Conservation (phyloP, 2,797 vertebrate genomes). For the Zenarchopterus dispar region DNA sequence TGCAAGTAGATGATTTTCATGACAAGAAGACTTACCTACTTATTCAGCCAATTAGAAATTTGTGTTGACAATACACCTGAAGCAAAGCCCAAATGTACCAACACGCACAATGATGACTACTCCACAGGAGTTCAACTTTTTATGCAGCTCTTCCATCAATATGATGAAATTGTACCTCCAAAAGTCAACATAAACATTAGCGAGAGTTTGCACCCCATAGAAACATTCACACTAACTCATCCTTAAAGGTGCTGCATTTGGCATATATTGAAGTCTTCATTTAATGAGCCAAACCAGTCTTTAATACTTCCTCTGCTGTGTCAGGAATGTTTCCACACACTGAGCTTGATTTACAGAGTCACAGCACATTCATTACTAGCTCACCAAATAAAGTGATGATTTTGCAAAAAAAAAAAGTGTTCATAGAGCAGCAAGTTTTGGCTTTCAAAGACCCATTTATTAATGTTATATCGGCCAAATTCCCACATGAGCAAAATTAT, state of each 20-base stretch:
- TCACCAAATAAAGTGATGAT: slow-evolving; percentile 30
- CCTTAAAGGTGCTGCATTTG: slow-evolving; percentile 57
- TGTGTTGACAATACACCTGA: slow-evolving; percentile 2
- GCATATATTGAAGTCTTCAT: slow-evolving; percentile 60
- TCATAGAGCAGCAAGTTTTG: not conserved
- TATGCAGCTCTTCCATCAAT: too few species aligned
- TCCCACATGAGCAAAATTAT: too few species aligned
- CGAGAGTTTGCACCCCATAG: slow-evolving; percentile 21
- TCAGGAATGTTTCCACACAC: slow-evolving; percentile 55
- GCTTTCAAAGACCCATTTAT: slow-evolving; percentile 1
- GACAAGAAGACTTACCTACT: slow-evolving; percentile 9
- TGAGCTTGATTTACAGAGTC: slow-evolving; percentile 55
- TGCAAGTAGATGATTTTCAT: slow-evolving; percentile 8
- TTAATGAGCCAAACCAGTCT: slow-evolving; percentile 52
- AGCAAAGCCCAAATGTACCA: not conserved
- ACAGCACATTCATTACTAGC: slow-evolving; percentile 29
- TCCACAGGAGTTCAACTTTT: too few species aligned
- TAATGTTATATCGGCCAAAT: too few species aligned
- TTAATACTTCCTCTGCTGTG: slow-evolving; percentile 61
- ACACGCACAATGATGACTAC: not conserved
- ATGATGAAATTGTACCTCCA: not conserved
- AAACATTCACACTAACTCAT: slow-evolving; percentile 37
- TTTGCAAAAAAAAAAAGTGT: slow-evolving; percentile 15
- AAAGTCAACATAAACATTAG: slow-evolving; percentile 23
- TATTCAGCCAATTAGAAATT: slow-evolving; percentile 6